These are phyloP conservation scores for Siderastrea radians DNA, from an alignment of 92 coral and sea anemone species.

Conservation along the genomic window DNA sequence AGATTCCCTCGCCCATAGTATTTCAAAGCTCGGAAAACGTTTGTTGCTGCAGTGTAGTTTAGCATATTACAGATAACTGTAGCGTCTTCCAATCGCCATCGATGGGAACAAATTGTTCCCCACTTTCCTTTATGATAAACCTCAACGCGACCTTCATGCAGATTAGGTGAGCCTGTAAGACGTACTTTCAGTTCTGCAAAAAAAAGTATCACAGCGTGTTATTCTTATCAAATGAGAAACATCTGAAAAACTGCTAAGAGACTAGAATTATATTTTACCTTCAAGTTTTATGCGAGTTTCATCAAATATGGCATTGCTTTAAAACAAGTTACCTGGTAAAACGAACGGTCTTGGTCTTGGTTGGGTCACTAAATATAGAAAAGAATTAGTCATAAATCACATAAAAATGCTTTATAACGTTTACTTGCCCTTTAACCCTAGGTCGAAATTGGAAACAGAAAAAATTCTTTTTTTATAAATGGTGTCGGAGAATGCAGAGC, in stretches of 20 bases:
- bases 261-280: too few relatives aligned
- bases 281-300: too few relatives aligned
- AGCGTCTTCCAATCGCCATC: slow-evolving; percentile 30
- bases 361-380: neutral
- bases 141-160: slow-evolving; percentile 33
- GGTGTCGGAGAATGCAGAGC: too few relatives aligned
- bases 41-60: slow-evolving; percentile 19
- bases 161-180: slow-evolving; percentile 8
- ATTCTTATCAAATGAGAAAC: too few relatives aligned
- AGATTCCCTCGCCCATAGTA: neutral
- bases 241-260: too few relatives aligned
- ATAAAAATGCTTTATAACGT: too few relatives aligned
- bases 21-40: neutral
- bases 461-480: too few relatives aligned
- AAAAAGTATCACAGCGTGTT: too few relatives aligned
- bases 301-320: too few relatives aligned
- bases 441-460: too few relatives aligned
- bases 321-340: slow-evolving; percentile 33
- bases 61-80: slow-evolving; percentile 30
- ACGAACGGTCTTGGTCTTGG: slow-evolving; percentile 27
- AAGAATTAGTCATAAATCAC: too few relatives aligned
- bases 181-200: slow-evolving; percentile 21
- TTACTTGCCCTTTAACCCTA: too few relatives aligned
- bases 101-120: slow-evolving; percentile 36
- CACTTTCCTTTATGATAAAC: slow-evolving; percentile 15